Evolutionary conservation across 1,140 invertebrate genomes (phyloP), one percentile per base, ranked within the genome.

Genomic region (Cepaea nemoralis): DNA sequence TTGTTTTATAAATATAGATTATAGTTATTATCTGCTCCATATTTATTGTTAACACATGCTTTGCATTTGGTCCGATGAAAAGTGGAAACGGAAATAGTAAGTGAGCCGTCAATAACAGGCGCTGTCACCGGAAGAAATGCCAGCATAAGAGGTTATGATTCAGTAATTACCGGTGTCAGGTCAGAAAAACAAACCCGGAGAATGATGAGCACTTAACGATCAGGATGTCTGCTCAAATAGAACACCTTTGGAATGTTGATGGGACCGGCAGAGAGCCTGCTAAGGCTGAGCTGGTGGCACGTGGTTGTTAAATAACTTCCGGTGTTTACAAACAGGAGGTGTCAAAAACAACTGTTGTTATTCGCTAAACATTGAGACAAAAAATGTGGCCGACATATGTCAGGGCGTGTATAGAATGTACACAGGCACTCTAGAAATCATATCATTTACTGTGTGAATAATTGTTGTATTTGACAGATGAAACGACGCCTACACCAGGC

Each of bases 301-400:
- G 22, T 45, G 31, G 24, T 71, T 37, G 69, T 45, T 71, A 71
- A 24, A 45, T 45, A 39, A 71, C 69, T 45, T 39, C 40, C 37
- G 69, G 37, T 45, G 40, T 45, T 45, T 39, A 71, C n/a, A 45
- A 40, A 71, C 69, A 71, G 35, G 69, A 71, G 40, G 22, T 45
- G 37, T 71, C 40, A n/a, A 71, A 40, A 45, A 71, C 1, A n/a
- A n/a, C n/a, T n/a, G n/a, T n/a, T n/a, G n/a, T n/a, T n/a, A n/a
- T n/a, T n/a, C n/a, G n/a, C n/a, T n/a, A n/a, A n/a, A n/a, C n/a
- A n/a, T n/a, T n/a, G n/a, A n/a, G n/a, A n/a, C n/a, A n/a, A n/a
- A n/a, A n/a, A n/a, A n/a, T n/a, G n/a, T n/a, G n/a, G n/a, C n/a
- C n/a, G n/a, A n/a, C n/a, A n/a, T n/a, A n/a, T n/a, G n/a, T n/a